These are phyloP conservation scores for Melangyna quadrimaculata DNA, from an alignment of 2,888 invertebrate genomes.

Conservation along the genomic window DNA sequence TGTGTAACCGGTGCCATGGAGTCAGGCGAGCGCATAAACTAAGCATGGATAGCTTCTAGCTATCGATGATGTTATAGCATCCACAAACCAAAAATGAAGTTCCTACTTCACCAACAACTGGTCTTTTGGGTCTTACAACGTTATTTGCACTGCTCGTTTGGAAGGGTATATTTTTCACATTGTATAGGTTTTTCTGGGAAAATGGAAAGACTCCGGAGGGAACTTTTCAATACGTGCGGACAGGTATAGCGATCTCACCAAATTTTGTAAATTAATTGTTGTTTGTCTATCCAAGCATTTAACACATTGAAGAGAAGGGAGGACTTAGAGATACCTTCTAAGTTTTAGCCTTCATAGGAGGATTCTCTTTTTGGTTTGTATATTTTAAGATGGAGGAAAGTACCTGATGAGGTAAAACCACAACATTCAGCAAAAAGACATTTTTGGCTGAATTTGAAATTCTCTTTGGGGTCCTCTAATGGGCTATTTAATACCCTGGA, in stretches of 20 bases:
- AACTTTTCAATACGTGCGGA: neutral
- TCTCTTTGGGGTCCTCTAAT: too few species aligned
- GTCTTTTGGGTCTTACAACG: constrained; percentile 2
- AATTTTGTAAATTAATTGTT: constrained; percentile 1
- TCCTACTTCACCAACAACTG: neutral
- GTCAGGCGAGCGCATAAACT: neutral
- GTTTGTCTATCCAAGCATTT: neutral
- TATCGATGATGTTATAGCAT: neutral
- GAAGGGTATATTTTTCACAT: constrained; percentile 18
- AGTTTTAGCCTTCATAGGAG: neutral
- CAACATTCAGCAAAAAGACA: neutral
- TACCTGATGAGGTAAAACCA: neutral
- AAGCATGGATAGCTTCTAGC: constrained; percentile 1
- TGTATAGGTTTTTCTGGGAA: neutral
- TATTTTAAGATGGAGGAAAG: neutral
- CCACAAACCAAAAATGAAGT: neutral
- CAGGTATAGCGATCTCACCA: neutral
- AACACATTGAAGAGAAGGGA: neutral
- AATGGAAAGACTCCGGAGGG: neutral
- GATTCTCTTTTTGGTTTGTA: neutral
- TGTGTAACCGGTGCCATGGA: neutral
- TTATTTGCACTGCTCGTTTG: neutral
- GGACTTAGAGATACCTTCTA: neutral
- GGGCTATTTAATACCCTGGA: too few species aligned
- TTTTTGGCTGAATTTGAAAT: too few species aligned